Percentiles rank a stretch among this genome's conserved stretches.
Conservation (phyloP, 1,140 invertebrate genomes). For the Drosophila cardini region DNA sequence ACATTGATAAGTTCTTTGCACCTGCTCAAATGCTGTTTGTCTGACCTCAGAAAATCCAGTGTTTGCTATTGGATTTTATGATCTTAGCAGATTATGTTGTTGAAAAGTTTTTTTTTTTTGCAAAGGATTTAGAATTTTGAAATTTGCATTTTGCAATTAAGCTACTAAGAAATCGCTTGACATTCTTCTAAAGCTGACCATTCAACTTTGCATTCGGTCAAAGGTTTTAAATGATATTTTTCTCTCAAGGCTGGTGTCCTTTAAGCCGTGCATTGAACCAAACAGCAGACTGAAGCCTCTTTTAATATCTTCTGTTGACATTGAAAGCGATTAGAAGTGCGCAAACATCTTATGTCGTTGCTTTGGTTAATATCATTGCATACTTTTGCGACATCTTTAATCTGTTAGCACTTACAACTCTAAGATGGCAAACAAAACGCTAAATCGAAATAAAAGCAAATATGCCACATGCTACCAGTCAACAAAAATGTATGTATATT, state of each 20-base stretch:
- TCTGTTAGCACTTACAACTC: neutral
- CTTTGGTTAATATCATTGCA: neutral
- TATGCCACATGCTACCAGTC: conserved; percentile 3
- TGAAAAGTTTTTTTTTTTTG: neutral
- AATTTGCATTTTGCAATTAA: conserved; percentile 16
- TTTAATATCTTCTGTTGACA: neutral
- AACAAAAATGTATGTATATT: neutral
- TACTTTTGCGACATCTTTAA: neutral
- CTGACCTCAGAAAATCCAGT: neutral
- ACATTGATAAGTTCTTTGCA: neutral
- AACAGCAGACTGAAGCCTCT: conserved; percentile 1
- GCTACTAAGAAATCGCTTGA: neutral
- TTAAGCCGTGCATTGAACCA: conserved; percentile 17
- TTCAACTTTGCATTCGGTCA: conserved; percentile 6
- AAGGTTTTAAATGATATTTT: neutral
- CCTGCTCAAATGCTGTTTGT: neutral
- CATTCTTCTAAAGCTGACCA: neutral
- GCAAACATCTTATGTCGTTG: neutral
- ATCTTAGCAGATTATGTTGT: neutral
- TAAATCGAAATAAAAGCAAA: neutral
- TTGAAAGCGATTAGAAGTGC: conserved; percentile 1
- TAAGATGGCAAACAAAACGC: neutral
- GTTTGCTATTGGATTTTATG: conserved; percentile 1
- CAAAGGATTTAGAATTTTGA: neutral
- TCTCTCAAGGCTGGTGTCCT: neutral